Base-by-base conservation (phyloP, 2,797 vertebrate genomes). In the Catamblyrhynchus diadema region DNA sequence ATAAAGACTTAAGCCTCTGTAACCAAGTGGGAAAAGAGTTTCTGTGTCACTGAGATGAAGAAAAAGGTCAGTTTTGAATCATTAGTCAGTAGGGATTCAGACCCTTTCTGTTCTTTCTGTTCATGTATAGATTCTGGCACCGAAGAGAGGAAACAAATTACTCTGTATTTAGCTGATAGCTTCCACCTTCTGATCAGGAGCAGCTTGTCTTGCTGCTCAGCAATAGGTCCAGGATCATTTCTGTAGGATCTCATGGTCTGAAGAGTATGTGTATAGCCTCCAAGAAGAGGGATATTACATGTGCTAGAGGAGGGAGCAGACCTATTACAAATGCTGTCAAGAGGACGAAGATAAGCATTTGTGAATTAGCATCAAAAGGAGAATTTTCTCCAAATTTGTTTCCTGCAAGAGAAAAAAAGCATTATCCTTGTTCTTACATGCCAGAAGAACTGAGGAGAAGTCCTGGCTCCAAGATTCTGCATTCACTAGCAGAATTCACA, bases 21-120 rank as follows among this genome's bases (percentile, higher is more conserved):
- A 81, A 69, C 33, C 17, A 69, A 67, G 27, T 0, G 0, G 32
- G 17, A 81, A 28, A 33, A 83, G 23, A 5, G 32, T 81, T 93
- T 95, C 86, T 81, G 12, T 87, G 72, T 51, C 59, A 21, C 27
- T 37, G 65, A 83, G 61, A 47, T 91, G 65, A 96, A 77, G 37
- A 42, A 80, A 67, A 91, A 70, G 45, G 51, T 91, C 23, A 6
- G 32, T 74, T 85, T 61, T 82, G 50, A 89, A 81, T 60, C 35
- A 16, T 47, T 24, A 65, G 35, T 82, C 75, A 45, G 50, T 54
- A 60, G 54, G 72, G 64, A 85, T 53, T 74, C 84, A 81, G 74
- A 47, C 28, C 9, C 12, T 61, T 92, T 86, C 70, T 12, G 6
- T 78, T 91, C 28, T 62, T 75, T 57, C 39, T 69, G 20, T 87